Percentiles rank a stretch among this genome's conserved stretches.
These are phyloP conservation scores for Arnoldichthys spilopterus DNA, from an alignment of 2,797 vertebrate genomes.

Conservation along the genomic window DNA sequence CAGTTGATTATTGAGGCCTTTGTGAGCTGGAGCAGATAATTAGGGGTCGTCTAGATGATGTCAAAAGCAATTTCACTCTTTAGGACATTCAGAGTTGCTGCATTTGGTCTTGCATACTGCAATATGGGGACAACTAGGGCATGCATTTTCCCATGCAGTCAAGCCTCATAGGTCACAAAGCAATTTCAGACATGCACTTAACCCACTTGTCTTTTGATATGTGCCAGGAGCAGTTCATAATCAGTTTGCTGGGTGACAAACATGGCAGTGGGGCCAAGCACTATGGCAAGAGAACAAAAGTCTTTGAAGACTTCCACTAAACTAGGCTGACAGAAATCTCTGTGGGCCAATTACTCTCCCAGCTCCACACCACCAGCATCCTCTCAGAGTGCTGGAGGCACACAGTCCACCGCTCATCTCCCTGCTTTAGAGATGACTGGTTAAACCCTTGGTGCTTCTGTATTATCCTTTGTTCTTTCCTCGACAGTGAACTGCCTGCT, in stretches of 20 bases:
- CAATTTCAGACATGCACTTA: background rate
- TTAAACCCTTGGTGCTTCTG: background rate
- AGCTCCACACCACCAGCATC: background rate
- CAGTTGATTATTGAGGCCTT: too few relatives aligned
- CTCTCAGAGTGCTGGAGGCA: slow-evolving; percentile 1
- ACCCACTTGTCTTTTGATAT: slow-evolving; percentile 17
- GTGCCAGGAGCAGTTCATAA: slow-evolving; percentile 23
- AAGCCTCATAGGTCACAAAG: background rate
- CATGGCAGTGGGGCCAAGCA: background rate
- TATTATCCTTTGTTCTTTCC: slow-evolving; percentile 9
- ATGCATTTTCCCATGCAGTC: background rate
- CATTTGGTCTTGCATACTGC: background rate
- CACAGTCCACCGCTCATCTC: background rate
- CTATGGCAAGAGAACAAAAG: background rate
- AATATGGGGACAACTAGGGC: background rate
- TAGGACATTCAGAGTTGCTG: background rate
- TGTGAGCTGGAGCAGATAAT: too few relatives aligned
- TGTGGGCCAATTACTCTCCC: slow-evolving; percentile 26
- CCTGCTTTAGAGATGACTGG: background rate
- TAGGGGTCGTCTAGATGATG: background rate
- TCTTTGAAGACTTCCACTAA: slow-evolving; percentile 6
- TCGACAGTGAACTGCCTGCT: slow-evolving; percentile 35
- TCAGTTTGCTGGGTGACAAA: slow-evolving; percentile 13
- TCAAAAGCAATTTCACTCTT: background rate
- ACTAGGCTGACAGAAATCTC: slow-evolving; percentile 13